Percentiles rank a stretch among this genome's conserved stretches.
Evolutionary conservation across 2,113 vertebrate species (phyloP).

Genomic region (Isurus oxyrinchus): DNA sequence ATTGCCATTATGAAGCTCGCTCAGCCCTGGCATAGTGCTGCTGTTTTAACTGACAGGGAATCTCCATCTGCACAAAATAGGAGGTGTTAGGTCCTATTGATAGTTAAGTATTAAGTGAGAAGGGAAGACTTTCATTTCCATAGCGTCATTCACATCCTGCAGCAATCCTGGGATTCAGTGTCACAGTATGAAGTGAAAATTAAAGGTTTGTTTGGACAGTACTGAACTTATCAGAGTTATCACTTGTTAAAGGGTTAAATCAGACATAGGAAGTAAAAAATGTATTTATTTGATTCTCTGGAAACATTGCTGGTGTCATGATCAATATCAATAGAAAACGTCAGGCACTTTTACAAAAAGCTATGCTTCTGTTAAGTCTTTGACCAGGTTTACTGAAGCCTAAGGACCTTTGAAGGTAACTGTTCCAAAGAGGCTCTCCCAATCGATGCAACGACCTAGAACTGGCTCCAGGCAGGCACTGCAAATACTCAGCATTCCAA

Average conservation of each 20-base stretch:
- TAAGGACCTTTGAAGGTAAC: not conserved
- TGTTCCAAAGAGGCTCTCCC: not conserved
- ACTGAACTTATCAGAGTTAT: not conserved
- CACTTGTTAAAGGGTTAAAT: not conserved
- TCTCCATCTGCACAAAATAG: not conserved
- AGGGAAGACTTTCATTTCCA: not conserved
- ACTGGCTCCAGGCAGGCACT: not conserved
- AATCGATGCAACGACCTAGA: not conserved
- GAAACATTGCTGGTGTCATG: not conserved
- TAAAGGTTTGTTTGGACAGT: not conserved
- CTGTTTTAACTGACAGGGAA: not conserved
- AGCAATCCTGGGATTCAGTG: not conserved
- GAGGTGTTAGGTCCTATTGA: not conserved
- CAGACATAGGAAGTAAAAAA: not conserved
- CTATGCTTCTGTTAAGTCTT: not conserved
- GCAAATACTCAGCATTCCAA: not conserved
- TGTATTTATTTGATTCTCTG: not conserved
- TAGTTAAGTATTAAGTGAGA: not conserved
- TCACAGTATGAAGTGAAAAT: not conserved
- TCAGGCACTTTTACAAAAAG: not conserved
- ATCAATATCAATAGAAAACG: not conserved
- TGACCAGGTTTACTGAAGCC: not conserved
- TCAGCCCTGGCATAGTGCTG: too few relatives aligned
- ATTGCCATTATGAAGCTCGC: too few relatives aligned
- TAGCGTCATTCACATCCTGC: not conserved